Evolutionary conservation across 2,888 invertebrate genomes (phyloP), one percentile per base, ranked within the genome.

Genomic region (Melikaiella ostensackeni): DNA sequence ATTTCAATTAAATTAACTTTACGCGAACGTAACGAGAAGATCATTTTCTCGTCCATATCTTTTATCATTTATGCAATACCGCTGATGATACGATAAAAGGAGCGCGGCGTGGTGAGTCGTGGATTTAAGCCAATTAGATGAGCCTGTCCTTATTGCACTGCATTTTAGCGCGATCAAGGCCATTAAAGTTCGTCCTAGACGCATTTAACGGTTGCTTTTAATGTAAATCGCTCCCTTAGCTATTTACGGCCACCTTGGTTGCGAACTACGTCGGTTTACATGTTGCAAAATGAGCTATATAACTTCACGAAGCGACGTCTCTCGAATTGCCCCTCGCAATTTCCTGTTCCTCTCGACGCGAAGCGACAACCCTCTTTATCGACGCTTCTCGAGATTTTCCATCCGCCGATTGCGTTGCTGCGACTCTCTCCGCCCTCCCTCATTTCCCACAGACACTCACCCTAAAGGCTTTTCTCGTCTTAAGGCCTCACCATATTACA

Each of bases 201-300:
- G 30, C n/a, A 16, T 70, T 70, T 70, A 70, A 70, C 33, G 50
- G 30, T 16, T 30, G 77, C 79, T 81, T 81, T 81, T 66, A 79
- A 80, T 80, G 79, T 74, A 81, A 81, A 81, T 80, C 79, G 81
- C 75, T 24, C 62, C 73, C 76, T 75, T 75, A 33, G 59, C 24
- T 61, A 75, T 81, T 81, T 78, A 81, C 75, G 64, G 70, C 62
- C 74, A 63, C 75, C 75, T 74, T 63, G 57, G 57, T 79, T 64
- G 63, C 74, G 78, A 80, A 82, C 80, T 80, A 76, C 80, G 81
- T 75, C 74, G 79, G 80, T 83, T 85, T 83, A 84, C 80, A 84
- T 81, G 80, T 80, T 84, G 77, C 79, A 80, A 83, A 84, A 85
- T 79, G 77, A 84, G 82, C 82, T 79, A 79, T 83, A 83, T 75